A percentile compares a stretch with the other conserved stretches of the same genome.
Evolutionary conservation across 2,888 invertebrate genomes (phyloP).

Genomic region (Liopterus haemorrhoidalis): DNA sequence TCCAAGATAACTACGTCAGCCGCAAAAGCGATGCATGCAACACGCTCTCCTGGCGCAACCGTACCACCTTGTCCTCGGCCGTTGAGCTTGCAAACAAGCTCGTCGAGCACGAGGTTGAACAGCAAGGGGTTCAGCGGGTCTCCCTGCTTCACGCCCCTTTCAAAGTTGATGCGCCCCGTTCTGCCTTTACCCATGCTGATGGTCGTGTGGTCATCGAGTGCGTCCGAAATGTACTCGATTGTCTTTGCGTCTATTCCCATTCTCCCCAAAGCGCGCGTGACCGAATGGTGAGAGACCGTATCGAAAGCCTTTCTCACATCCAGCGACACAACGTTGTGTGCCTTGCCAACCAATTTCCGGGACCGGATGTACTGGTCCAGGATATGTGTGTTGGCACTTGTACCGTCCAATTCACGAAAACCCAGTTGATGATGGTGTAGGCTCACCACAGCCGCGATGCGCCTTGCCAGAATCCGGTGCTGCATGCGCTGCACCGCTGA

Average conservation of each 20-base stretch:
- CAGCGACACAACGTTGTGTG: constrained; percentile 39
- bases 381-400: constrained; percentile 38
- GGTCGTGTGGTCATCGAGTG: constrained; percentile 33
- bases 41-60: background rate
- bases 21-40: constrained; percentile 40
- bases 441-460: constrained; percentile 11
- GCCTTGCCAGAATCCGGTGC: constrained; percentile 29
- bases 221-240: constrained; percentile 33
- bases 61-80: constrained; percentile 19
- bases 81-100: constrained; percentile 25
- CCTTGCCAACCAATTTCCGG: constrained; percentile 31
- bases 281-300: constrained; percentile 28
- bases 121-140: constrained; percentile 39
- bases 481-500: constrained; percentile 32
- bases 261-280: constrained; percentile 33
- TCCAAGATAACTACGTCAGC: constrained; percentile 40
- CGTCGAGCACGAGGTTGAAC: constrained; percentile 34
- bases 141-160: constrained; percentile 42
- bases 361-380: constrained; percentile 32
- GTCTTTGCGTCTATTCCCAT: constrained; percentile 36
- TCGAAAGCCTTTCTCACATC: constrained; percentile 45
- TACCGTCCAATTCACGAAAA: constrained; percentile 39
- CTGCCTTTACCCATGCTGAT: constrained; percentile 25
- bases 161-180: constrained; percentile 23
- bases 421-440: constrained; percentile 34